Conservation (phyloP, 2,797 vertebrate species). For the Poeciliopsis turneri region DNA sequence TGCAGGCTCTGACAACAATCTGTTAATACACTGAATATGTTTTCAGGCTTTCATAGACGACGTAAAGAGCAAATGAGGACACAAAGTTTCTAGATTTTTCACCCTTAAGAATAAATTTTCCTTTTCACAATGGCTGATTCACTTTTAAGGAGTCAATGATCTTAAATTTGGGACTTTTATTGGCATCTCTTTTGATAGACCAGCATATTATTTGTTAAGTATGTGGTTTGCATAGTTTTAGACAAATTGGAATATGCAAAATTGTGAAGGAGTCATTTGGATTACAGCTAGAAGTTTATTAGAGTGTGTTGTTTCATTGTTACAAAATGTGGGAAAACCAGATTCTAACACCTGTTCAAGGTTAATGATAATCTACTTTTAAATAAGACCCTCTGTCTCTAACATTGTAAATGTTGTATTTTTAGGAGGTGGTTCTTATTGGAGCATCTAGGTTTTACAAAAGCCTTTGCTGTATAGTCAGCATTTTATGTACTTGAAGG, state of each 20-base stretch:
- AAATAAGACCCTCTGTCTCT: too few species aligned
- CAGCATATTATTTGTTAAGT: background rate
- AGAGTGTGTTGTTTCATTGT: background rate
- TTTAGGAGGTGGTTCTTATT: background rate
- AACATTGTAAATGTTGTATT: background rate
- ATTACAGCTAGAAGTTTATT: background rate
- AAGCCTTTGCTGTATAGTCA: background rate
- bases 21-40: conserved; percentile 19
- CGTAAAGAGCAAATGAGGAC: background rate
- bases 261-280: background rate
- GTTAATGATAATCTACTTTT: background rate
- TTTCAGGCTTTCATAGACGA: background rate
- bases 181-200: background rate
- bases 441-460: conserved; percentile 12
- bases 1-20: conserved; percentile 16
- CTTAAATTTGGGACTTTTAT: background rate
- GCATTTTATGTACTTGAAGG: background rate
- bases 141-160: background rate
- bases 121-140: background rate
- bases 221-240: background rate
- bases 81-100: background rate
- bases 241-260: background rate
- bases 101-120: background rate
- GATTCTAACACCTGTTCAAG: background rate
- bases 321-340: background rate